These are phyloP conservation scores for Chymomyza amoena DNA, from an alignment of 2,888 invertebrate species.

Conservation along the genomic window DNA sequence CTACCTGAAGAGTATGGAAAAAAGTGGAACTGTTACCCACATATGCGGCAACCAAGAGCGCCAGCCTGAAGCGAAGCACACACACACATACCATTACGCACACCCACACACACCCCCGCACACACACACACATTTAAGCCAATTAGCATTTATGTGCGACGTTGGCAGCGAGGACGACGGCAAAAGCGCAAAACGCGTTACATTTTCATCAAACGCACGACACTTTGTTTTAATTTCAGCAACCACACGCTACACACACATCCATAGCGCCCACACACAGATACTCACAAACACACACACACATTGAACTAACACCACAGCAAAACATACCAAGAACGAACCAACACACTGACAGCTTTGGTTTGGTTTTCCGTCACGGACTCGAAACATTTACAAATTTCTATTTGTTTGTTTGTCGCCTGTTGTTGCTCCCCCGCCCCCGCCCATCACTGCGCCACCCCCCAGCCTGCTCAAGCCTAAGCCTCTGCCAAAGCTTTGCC, in stretches of 20 bases:
- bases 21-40: neutral
- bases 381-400: conserved; percentile 61
- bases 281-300: conserved; percentile 6
- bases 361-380: conserved; percentile 68
- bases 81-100: conserved; percentile 12
- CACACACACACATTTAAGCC: conserved; percentile 66
- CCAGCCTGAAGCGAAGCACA: conserved; percentile 4
- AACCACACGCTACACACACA: conserved; percentile 55
- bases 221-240: conserved; percentile 72
- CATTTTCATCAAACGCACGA: conserved; percentile 74
- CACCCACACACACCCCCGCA: conserved; percentile 20
- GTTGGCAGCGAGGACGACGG: neutral
- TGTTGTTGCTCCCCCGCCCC: conserved; percentile 11
- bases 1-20: neutral
- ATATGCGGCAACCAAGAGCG: neutral
- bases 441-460: neutral
- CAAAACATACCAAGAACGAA: neutral
- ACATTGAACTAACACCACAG: conserved; percentile 16
- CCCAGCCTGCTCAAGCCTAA: neutral
- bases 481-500: neutral
- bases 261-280: neutral
- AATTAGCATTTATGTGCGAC: conserved; percentile 69
- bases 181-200: conserved; percentile 61
- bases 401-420: conserved; percentile 48
- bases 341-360: conserved; percentile 53